Base-by-base conservation (phyloP, 1,140 invertebrate species). In the Chionoecetes opilio region DNA sequence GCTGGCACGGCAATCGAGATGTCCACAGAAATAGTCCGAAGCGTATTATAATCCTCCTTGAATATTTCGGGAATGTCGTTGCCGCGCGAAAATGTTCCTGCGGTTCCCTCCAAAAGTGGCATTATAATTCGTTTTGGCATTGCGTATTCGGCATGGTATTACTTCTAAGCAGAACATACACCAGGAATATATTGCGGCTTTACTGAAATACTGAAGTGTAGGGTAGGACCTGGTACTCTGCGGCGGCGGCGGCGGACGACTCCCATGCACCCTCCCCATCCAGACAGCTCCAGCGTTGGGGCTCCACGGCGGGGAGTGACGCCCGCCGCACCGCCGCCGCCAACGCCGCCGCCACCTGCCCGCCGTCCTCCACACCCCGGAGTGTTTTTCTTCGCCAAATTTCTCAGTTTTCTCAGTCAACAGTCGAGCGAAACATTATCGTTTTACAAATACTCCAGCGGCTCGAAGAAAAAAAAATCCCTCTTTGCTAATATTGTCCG, bases 361-460 rank as follows among this genome's bases (percentile, higher is more conserved):
- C 63, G 21, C 21, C 63, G 21, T 26, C 21, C 63, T 5, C n/a
- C 63, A n/a, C 21, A 17, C 21, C 63, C 63, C n/a, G 8, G 11
- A 11, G 63, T 75, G 63, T 75, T 75, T 75, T 75, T 75, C 63
- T n/a, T 75, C 63, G 63, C 63, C 21, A 75, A 75, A 75, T 75
- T 75, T 75, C 63, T 21, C 11, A 26, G 63, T 75, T 26, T 75
- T 75, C 63, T 75, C 63, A 75, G 63, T 75, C 63, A 75, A 75
- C 63, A 75, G 63, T n/a, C n/a, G 63, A 26, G 63, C 63, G 63
- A 75, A 75, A 75, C 63, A 75, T 17, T 75, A 75, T 75, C 63
- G 63, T 75, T 75, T 75, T 75, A n/a, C 63, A 75, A 75, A 75
- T 75, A 75, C 63, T 75, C 63, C 21, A 75, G n/a, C 63, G 63